These are phyloP conservation scores for Macaca mulatta DNA, from an alignment of 2,113 vertebrate genomes.

Conservation along the genomic window DNA sequence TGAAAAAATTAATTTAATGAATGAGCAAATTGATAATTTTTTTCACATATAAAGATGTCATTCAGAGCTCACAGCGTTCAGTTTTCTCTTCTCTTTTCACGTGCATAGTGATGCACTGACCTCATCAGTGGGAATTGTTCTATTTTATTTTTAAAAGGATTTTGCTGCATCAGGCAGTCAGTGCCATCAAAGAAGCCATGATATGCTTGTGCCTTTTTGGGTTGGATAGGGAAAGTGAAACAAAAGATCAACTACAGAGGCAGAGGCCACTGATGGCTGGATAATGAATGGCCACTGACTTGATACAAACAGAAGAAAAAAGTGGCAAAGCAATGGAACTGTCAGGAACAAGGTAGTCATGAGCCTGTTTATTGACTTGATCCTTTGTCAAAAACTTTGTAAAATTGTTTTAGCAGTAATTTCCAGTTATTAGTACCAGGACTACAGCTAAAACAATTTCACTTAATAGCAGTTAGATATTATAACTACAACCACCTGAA, in stretches of 20 bases:
- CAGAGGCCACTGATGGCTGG: background rate
- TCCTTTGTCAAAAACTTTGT: background rate
- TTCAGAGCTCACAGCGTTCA: background rate
- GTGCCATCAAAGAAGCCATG: background rate
- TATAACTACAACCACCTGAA: background rate
- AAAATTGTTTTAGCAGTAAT: background rate
- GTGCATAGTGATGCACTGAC: background rate
- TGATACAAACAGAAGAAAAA: background rate
- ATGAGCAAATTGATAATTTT: background rate
- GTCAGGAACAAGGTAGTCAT: background rate
- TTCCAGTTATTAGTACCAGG: background rate
- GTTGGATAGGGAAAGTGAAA: background rate
- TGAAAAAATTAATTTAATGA: background rate
- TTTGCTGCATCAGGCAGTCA: background rate
- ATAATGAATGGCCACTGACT: background rate
- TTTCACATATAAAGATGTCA: background rate
- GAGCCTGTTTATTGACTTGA: background rate
- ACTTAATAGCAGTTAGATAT: background rate
- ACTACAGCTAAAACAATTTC: background rate
- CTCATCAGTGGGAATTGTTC: background rate
- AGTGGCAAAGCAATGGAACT: background rate
- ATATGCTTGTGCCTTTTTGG: background rate
- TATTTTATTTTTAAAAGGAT: background rate
- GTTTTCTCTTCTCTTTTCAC: background rate
- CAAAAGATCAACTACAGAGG: background rate